Evolutionary conservation across 2,113 vertebrate genomes (phyloP).

Genomic region (Tauraco erythrolophus): DNA sequence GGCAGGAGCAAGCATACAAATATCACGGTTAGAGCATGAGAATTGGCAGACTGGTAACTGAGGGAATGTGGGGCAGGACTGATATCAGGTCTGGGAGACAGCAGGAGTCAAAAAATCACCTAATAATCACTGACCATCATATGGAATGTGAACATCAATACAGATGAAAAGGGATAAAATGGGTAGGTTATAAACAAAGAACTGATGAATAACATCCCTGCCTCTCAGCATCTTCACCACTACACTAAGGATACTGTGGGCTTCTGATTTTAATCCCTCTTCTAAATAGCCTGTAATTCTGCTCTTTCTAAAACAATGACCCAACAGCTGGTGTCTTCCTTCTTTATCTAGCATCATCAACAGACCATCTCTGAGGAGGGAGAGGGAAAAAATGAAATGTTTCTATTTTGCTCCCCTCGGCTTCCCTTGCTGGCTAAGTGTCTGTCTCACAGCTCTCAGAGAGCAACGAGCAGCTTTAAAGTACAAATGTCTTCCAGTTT

Average conservation of each 20-base stretch:
- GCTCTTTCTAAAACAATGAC: conserved; percentile 4
- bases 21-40: neutral
- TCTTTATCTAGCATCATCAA: neutral
- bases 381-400: neutral
- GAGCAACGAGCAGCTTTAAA: neutral
- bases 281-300: conserved; percentile 14
- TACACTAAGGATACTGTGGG: neutral
- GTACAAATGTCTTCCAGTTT: neutral
- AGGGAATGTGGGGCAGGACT: neutral
- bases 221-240: neutral
- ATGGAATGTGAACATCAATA: neutral
- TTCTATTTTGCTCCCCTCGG: neutral
- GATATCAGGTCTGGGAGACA: neutral
- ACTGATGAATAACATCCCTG: neutral
- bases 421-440: neutral
- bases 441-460: neutral
- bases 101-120: neutral
- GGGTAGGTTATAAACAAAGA: neutral
- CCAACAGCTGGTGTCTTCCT: conserved; percentile 10
- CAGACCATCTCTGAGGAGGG: neutral
- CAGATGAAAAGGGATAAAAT: neutral
- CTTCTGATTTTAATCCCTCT: neutral
- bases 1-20: neutral
- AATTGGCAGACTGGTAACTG: neutral
- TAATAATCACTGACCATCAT: neutral